These are phyloP conservation scores for Drosophila eohydei DNA, from an alignment of 2,888 invertebrate genomes.

Conservation along the genomic window DNA sequence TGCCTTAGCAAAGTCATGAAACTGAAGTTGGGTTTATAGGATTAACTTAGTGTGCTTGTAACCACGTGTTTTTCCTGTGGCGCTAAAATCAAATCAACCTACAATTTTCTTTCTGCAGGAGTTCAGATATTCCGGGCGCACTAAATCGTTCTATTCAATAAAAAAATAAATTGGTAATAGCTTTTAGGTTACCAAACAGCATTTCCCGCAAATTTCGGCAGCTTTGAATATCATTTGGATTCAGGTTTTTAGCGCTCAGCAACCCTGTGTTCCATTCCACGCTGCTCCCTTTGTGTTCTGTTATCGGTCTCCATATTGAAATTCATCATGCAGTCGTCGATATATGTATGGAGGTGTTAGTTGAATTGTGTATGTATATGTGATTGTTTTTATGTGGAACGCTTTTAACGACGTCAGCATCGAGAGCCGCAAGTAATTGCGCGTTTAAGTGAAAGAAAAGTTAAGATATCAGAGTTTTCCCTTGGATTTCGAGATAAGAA, in stretches of 20 bases:
- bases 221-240: conserved; percentile 39
- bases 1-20: not conserved
- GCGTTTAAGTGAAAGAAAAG: conserved; percentile 27
- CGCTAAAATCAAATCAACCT: not conserved
- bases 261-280: conserved; percentile 71
- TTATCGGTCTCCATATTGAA: conserved; percentile 64
- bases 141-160: not conserved
- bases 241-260: conserved; percentile 26
- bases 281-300: conserved; percentile 24
- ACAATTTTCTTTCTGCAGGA: not conserved
- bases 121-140: not conserved
- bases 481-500: not conserved
- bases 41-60: not conserved
- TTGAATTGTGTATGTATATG: conserved; percentile 32
- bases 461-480: conserved; percentile 8
- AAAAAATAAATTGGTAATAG: not conserved
- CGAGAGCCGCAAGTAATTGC: conserved; percentile 31
- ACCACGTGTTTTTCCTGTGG: not conserved
- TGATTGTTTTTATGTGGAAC: conserved; percentile 28
- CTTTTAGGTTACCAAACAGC: not conserved
- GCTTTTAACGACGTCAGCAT: conserved; percentile 43
- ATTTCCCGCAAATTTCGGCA: not conserved
- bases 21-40: not conserved
- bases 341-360: conserved; percentile 18
- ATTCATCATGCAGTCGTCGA: conserved; percentile 41